These are phyloP conservation scores for Cosmopolites sordidus DNA, from an alignment of 2,888 invertebrate species.

Conservation along the genomic window DNA sequence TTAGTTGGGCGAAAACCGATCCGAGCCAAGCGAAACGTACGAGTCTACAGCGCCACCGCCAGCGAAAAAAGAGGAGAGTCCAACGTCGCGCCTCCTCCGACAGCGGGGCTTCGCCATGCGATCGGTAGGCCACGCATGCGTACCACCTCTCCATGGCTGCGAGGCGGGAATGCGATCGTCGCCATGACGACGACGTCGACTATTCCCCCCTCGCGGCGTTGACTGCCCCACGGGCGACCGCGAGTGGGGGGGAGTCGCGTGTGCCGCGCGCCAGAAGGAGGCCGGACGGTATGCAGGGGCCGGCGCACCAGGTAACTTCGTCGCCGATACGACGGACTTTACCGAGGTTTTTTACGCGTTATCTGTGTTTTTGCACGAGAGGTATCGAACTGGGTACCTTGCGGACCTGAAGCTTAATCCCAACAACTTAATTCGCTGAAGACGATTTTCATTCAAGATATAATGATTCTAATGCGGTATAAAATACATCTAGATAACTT, in stretches of 20 bases:
- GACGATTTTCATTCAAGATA: no score
- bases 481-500: no score
- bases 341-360: neutral
- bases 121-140: slow-evolving; percentile 35
- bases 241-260: slow-evolving; percentile 20
- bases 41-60: neutral
- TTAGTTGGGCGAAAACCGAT: no score
- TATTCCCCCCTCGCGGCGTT: slow-evolving; percentile 13
- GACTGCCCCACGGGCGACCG: slow-evolving; percentile 12
- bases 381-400: no score
- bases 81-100: slow-evolving; percentile 32
- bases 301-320: no score
- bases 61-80: slow-evolving; percentile 31
- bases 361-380: neutral
- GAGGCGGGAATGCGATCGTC: slow-evolving; percentile 52
- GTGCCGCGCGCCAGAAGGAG: slow-evolving; percentile 8
- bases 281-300: neutral
- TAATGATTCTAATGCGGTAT: no score
- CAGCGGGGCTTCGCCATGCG: slow-evolving; percentile 25
- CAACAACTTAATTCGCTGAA: no score
- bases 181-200: slow-evolving; percentile 44
- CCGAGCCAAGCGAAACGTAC: neutral
- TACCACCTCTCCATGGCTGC: slow-evolving; percentile 46
- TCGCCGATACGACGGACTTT: neutral
- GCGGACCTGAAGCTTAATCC: no score